phyloP scores from a whole-genome alignment of 2,113 vertebrate species.

The Hystrix cristata region DNA sequence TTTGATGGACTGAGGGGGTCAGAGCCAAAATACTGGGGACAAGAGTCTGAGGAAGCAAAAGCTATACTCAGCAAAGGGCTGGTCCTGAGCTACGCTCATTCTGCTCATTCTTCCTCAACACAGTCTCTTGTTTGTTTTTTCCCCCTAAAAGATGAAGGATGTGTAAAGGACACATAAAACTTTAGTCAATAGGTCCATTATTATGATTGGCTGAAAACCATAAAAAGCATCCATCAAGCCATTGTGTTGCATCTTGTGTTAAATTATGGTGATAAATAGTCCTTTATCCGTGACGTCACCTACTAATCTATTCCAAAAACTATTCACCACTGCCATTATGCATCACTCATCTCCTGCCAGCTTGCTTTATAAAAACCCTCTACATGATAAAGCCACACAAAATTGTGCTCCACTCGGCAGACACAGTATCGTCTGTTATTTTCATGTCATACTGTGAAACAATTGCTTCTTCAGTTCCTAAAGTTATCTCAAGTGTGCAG shows the following conservation, averaged over 20 bases:
- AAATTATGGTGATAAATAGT: constrained; percentile 91
- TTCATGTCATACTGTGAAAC: constrained; percentile 87
- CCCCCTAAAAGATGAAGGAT: constrained; percentile 85
- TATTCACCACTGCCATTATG: constrained; percentile 86
- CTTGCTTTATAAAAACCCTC: constrained; percentile 82
- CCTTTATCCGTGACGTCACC: constrained; percentile 88
- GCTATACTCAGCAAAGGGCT: constrained; percentile 58
- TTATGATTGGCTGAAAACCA: constrained; percentile 92
- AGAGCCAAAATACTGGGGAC: constrained; percentile 58
- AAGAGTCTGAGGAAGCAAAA: constrained; percentile 61
- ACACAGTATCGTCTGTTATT: constrained; percentile 86
- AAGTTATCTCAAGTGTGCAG: constrained; percentile 86
- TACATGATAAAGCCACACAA: constrained; percentile 78
- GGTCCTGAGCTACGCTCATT: constrained; percentile 45
- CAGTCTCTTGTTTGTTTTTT: constrained; percentile 75
- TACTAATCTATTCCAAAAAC: constrained; percentile 90
- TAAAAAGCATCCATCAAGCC: constrained; percentile 91
- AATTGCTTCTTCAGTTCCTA: constrained; percentile 85
- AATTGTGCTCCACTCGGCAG: constrained; percentile 74
- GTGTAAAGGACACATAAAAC: constrained; percentile 89
- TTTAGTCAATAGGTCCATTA: constrained; percentile 91
- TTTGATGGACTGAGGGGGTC: constrained; percentile 59
- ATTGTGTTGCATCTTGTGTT: constrained; percentile 88
- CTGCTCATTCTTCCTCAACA: constrained; percentile 71
- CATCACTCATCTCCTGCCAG: constrained; percentile 87